These are phyloP conservation scores for Dilophus febrilis DNA, from an alignment of 2,888 invertebrate genomes.

Conservation along the genomic window DNA sequence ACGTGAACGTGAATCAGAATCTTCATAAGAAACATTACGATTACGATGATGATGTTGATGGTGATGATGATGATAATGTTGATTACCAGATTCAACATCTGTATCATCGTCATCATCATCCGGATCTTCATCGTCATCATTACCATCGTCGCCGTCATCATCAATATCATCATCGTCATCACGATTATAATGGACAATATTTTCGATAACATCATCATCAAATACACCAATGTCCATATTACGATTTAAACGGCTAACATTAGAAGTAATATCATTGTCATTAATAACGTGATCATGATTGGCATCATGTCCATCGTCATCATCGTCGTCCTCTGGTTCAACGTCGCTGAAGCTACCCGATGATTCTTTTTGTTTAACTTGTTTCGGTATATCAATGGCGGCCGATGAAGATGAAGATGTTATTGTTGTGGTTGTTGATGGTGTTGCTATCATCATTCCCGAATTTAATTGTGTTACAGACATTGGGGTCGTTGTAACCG, in stretches of 20 bases:
- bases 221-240: background rate
- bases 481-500: too few species aligned
- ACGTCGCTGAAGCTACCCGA: slow-evolving; percentile 28
- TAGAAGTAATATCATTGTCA: too few species aligned
- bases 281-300: too few species aligned
- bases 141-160: too few species aligned
- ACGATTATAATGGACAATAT: too few species aligned
- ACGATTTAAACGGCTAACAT: too few species aligned
- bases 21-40: slow-evolving; percentile 16
- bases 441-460: too few species aligned
- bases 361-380: slow-evolving; percentile 30
- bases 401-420: slow-evolving; percentile 1
- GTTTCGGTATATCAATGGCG: slow-evolving; percentile 43
- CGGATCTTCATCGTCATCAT: too few species aligned
- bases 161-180: slow-evolving; percentile 6
- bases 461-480: background rate
- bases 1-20: slow-evolving; percentile 35
- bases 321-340: slow-evolving; percentile 13
- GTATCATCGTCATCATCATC: slow-evolving; percentile 29
- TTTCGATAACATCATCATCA: too few species aligned
- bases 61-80: too few species aligned
- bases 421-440: too few species aligned
- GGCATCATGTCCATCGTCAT: slow-evolving; percentile 3
- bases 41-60: too few species aligned
- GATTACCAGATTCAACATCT: slow-evolving; percentile 18